Evolutionary conservation across 2,113 vertebrate species (phyloP), one percentile per base, ranked within the genome.

Genomic region (Perognathus longimembris): DNA sequence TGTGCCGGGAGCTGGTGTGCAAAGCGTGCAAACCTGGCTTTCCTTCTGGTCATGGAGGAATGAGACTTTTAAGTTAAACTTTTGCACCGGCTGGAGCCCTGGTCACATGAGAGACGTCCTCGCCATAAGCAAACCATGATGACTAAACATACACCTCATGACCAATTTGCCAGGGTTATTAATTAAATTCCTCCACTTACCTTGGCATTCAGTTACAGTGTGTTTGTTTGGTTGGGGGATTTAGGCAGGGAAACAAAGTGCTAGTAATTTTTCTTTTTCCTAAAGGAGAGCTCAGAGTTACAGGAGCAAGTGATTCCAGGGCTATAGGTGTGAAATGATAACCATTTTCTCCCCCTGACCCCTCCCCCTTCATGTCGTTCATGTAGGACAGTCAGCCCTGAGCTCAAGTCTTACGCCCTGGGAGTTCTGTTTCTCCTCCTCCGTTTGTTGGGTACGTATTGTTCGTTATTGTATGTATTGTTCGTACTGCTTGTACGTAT

Each of bases 401-500:
- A 99, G 93, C 98, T 99, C 94, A 99, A 99, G 96, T 99, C 99
- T 0, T 99, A 99, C 0, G 99, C 99, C 45, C 98, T 99, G 75
- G 99, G 99, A 93, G 98, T 99, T 76, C 98, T 99, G 83, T 99
- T 99, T 90, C 99, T 99, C 61, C 97, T 99, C 93, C 98, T 99
- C 0, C 98, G 99, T 96, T 98, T 99, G 75, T 96, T 99, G 7
- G 99, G 99, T 99, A 98, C 92, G 99, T 98, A 91, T 89, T 59
- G 45, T 85, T 28, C 15, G 50, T n/a, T 15, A 54, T 54, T 54
- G 50, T 54, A 45, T 12, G 50, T 18, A 54, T 54, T 54, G 45
- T 45, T 8, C 9, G 50, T 54, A 45, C 45, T 12, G 14, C 14
- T 54, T 54, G 99, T 99, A 98, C 93, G 99, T 98, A 90, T 89